phyloP scores from a whole-genome alignment of 2,797 vertebrate genomes.

The Brachyrhaphis roseni region DNA sequence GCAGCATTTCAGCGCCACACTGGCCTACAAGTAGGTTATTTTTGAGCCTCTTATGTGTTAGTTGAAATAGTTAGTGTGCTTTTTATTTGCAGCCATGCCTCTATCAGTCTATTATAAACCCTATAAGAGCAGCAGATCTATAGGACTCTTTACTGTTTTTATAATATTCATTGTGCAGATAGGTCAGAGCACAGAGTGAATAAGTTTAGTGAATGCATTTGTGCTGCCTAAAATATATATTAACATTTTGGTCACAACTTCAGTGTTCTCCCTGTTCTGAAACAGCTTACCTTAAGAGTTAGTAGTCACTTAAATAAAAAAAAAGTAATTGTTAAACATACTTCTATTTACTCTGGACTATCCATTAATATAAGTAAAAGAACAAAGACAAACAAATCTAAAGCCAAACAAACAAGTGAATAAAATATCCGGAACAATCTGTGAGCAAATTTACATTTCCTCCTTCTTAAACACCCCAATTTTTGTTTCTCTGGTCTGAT shows the following conservation, averaged over 20 bases:
- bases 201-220: neutral
- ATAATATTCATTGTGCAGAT: neutral
- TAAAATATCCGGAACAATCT: neutral
- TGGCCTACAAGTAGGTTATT: conserved; percentile 95
- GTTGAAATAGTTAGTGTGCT: neutral
- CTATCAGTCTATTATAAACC: neutral
- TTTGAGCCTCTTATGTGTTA: neutral
- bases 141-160: neutral
- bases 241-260: neutral
- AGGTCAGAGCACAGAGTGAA: neutral
- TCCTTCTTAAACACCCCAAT: neutral
- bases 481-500: neutral
- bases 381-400: neutral
- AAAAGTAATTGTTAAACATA: neutral
- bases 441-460: neutral
- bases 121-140: neutral
- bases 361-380: neutral
- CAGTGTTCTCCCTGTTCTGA: neutral
- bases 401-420: neutral
- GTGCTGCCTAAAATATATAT: neutral
- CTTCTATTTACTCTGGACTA: neutral
- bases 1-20: conserved; percentile 96
- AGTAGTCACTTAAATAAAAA: neutral
- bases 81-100: neutral
- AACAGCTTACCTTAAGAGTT: neutral